Base-by-base conservation (phyloP, 2,888 invertebrate species). In the Catotricha subobsoleta region DNA sequence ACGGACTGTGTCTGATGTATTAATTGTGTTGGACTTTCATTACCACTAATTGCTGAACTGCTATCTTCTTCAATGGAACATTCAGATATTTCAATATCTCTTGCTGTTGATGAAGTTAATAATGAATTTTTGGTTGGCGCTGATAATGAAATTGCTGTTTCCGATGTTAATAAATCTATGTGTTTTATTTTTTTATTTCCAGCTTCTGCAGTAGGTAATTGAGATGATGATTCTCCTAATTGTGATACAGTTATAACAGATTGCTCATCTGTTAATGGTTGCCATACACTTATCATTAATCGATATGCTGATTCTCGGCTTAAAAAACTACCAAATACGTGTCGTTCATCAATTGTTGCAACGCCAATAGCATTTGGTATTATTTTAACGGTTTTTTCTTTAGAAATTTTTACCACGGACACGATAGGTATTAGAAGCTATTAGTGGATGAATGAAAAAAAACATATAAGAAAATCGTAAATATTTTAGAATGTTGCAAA, bases 321-420 rank as follows among this genome's bases (percentile, higher is more conserved):
- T 50, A 92, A 72, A 48, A 92, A 72, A 45, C 88, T 88, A 36
- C 87, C 87, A 65, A 92, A 92, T 39, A 87, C 83, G 55, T 86
- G 84, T 38, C 87, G 78, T 52, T 83, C 80, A 52, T 82, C 78
- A 36, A 75, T 70, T n/a, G 90, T 90, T 21, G 58, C 56, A 29
- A 61, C 79, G 21, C 88, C 90, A 43, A 94, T 84, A 12, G 92
- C 92, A 63, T 92, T 92, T 38, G 92, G 92, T 53, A 94, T 88
- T 49, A 94, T 87, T 50, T 83, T 74, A 2, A 90, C 92, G 44
- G 90, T 91, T 64, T 86, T 87, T 65, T 91, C 91, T 58, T 91
- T 87, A 31, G 83, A 87, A 54, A 94, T 84, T 58, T 80, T 77
- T 41, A 80, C 72, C 43, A 94, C 90, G 44, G 82, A 78, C 43